phyloP scores from a whole-genome alignment of 2,797 vertebrate species.

The Muscicapa comitata region DNA sequence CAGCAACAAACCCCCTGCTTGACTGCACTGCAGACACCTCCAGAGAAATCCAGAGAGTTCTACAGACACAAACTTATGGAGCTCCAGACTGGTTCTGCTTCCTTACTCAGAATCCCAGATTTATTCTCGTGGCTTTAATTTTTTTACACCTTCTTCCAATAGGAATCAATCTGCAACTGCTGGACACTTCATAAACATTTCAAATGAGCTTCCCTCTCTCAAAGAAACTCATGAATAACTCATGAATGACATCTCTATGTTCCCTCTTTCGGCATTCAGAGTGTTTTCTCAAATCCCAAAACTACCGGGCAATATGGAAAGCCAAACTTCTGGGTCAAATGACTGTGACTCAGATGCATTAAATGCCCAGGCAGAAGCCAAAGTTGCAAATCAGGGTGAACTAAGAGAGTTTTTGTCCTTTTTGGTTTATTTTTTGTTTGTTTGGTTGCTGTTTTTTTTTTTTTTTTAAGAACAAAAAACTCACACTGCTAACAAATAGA shows the following conservation, averaged over 20 bases:
- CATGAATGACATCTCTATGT: background rate
- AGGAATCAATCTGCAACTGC: background rate
- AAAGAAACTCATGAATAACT: background rate
- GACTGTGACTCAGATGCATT: background rate
- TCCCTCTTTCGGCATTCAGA: background rate
- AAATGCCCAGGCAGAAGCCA: background rate
- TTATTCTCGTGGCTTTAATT: accelerated
- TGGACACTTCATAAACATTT: background rate
- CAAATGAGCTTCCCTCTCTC: background rate
- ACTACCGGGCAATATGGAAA: background rate
- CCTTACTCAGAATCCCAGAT: background rate
- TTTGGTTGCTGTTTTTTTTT: background rate
- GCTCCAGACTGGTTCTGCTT: background rate
- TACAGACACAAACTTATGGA: background rate
- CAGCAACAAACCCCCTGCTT: background rate
- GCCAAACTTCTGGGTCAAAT: background rate
- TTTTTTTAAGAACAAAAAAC: background rate
- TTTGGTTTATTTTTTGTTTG: background rate
- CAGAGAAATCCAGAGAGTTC: background rate
- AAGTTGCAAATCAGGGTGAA: background rate
- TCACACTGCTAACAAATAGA: background rate
- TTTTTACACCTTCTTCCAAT: background rate
- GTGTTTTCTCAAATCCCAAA: background rate
- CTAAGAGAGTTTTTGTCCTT: background rate
- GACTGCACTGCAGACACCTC: background rate